These are phyloP conservation scores for Pristionchus maxplancki DNA, from an alignment of 2,888 invertebrate species.

Conservation along the genomic window DNA sequence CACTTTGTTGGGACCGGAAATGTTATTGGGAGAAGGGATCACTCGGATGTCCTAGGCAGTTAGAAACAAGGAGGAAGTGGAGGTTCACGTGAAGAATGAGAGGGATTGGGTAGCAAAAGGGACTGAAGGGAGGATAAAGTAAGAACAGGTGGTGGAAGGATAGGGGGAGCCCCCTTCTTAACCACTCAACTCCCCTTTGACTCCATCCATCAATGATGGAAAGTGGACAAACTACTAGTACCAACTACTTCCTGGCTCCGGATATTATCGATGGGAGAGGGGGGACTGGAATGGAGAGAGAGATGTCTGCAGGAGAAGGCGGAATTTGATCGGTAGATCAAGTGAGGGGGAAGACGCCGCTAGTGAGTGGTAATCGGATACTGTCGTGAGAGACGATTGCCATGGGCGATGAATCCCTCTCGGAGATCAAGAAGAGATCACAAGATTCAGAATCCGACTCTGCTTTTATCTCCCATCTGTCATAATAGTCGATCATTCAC, in stretches of 20 bases:
- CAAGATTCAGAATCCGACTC: neutral
- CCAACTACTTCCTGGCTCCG: neutral
- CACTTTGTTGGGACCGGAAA: neutral
- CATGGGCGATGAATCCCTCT: neutral
- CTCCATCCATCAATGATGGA: slow-evolving; percentile 20
- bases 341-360: neutral
- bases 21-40: neutral
- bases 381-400: neutral
- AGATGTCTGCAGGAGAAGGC: neutral
- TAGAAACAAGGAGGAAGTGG: slow-evolving; percentile 1
- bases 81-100: slow-evolving; percentile 18
- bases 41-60: neutral
- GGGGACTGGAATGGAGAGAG: neutral
- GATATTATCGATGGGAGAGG: neutral
- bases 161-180: neutral
- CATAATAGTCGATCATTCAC: too few species aligned
- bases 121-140: neutral
- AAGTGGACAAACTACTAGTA: slow-evolving; percentile 35
- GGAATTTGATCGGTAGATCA: slow-evolving; percentile 18
- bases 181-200: neutral
- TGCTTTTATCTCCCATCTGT: too few species aligned
- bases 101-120: slow-evolving; percentile 33
- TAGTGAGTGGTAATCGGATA: neutral
- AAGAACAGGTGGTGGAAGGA: slow-evolving; percentile 18
- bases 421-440: neutral